Conservation (phyloP, 2,113 vertebrate genomes). For the Ceyx cyanopectus region DNA sequence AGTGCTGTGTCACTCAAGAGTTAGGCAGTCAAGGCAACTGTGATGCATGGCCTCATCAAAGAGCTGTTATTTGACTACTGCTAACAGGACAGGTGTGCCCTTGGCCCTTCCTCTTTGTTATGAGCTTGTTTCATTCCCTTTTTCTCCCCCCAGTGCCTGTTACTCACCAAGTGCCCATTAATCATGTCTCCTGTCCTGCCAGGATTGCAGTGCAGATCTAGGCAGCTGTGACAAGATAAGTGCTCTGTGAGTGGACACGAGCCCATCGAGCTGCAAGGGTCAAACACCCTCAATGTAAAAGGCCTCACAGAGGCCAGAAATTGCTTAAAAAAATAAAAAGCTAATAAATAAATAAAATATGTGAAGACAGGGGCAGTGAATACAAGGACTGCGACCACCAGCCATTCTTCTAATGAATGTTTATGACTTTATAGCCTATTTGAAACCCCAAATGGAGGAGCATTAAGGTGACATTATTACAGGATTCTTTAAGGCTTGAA, state of each 20-base stretch:
- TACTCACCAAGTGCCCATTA: slow-evolving; percentile 23
- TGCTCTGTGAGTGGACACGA: background rate
- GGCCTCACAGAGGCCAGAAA: background rate
- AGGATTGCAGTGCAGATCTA: background rate
- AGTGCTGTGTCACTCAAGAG: background rate
- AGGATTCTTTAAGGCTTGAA: background rate
- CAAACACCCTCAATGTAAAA: background rate
- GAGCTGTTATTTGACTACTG: slow-evolving; percentile 34
- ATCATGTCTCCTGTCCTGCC: background rate
- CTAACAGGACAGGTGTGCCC: slow-evolving; percentile 41
- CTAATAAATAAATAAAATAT: background rate
- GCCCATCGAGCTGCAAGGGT: background rate
- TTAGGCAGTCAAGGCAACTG: background rate
- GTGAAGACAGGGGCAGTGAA: background rate
- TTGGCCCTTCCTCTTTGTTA: slow-evolving; percentile 44
- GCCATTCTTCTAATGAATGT: background rate
- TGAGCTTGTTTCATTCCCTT: background rate
- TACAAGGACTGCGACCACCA: background rate
- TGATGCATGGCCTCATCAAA: slow-evolving; percentile 11
- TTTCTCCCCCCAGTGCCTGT: background rate
- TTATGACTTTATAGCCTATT: background rate
- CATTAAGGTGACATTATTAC: background rate
- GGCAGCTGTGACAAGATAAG: background rate
- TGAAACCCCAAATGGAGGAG: background rate
- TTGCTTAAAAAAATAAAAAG: background rate